These are phyloP conservation scores for Maccullochella peelii DNA, from an alignment of 2,113 vertebrate species.

Conservation along the genomic window DNA sequence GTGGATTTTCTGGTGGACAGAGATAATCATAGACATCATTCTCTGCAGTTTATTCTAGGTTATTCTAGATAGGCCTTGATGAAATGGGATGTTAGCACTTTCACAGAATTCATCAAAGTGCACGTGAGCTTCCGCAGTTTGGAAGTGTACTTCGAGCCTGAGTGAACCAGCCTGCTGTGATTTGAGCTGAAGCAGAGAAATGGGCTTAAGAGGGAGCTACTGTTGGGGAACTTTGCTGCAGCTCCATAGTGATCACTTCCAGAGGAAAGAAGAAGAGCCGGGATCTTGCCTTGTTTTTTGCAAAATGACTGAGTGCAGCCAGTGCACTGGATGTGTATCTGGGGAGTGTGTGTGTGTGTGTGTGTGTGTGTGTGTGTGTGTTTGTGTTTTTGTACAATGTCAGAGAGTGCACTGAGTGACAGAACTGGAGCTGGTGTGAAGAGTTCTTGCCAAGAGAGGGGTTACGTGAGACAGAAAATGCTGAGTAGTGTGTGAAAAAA, in stretches of 20 bases:
- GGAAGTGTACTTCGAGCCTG: conserved; percentile 37
- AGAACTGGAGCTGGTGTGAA: conserved; percentile 58
- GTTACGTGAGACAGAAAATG: conserved; percentile 46
- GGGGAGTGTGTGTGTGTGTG: background rate
- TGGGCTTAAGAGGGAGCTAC: conserved; percentile 3
- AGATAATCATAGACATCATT: conserved; percentile 51
- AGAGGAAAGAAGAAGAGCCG: conserved; percentile 7
- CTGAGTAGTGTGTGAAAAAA: conserved; percentile 47
- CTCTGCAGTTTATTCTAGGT: conserved; percentile 38
- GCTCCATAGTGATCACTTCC: conserved; percentile 19
- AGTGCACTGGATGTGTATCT: background rate
- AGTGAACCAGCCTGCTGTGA: conserved; percentile 32
- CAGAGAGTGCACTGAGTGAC: conserved; percentile 43
- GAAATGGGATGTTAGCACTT: conserved; percentile 54
- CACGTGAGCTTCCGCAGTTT: conserved; percentile 32
- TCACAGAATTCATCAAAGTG: conserved; percentile 53
- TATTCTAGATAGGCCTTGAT: conserved; percentile 43
- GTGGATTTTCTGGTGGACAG: background rate
- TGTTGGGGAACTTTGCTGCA: conserved; percentile 12
- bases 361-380: background rate
- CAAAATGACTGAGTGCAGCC: conserved; percentile 29
- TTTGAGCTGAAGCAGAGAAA: conserved; percentile 24
- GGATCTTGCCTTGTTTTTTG: conserved; percentile 42
- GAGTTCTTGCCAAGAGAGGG: conserved; percentile 31
- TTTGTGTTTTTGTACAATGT: conserved; percentile 6